A percentile compares a stretch with the other conserved stretches of the same genome.
Evolutionary conservation across 2,888 invertebrate genomes (phyloP).

Genomic region (Phengaris alcon): DNA sequence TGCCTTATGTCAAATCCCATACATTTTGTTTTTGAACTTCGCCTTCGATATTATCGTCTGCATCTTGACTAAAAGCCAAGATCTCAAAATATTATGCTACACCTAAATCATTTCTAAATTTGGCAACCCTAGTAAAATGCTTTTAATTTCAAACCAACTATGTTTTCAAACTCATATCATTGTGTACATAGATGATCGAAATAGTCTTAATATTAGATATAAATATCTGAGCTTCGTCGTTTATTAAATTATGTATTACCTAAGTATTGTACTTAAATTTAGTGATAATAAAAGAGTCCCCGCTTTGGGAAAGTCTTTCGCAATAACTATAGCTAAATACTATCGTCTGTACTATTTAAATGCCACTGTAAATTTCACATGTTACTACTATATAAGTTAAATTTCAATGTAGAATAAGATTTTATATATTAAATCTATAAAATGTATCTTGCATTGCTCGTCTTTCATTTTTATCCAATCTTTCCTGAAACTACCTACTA

Average conservation of each 20-base stretch:
- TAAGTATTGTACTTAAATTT: constrained; percentile 70
- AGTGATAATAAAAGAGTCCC: constrained; percentile 62
- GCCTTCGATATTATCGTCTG: no score
- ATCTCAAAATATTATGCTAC: not conserved
- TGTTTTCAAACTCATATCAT: constrained; percentile 74
- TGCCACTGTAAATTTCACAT: constrained; percentile 77
- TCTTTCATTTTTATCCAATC: constrained; percentile 50
- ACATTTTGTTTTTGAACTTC: no score
- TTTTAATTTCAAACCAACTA: constrained; percentile 53
- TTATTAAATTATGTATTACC: constrained; percentile 62
- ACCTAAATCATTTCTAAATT: not conserved
- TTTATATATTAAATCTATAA: constrained; percentile 79
- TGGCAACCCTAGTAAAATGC: constrained; percentile 30
- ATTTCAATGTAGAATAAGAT: constrained; percentile 76
- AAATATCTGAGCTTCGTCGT: constrained; percentile 78
- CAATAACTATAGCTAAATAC: constrained; percentile 76
- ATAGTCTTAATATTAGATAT: constrained; percentile 68
- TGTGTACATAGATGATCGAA: constrained; percentile 69
- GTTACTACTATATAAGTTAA: constrained; percentile 73
- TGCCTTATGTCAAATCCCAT: no score
- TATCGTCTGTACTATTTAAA: constrained; percentile 72
- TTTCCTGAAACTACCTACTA: not conserved
- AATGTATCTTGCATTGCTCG: constrained; percentile 67
- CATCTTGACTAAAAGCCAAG: no score
- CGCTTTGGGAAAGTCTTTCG: constrained; percentile 63